A percentile compares a stretch with the other conserved stretches of the same genome.
Conservation (phyloP, 2,888 invertebrate species). For the Philereme transversata region DNA sequence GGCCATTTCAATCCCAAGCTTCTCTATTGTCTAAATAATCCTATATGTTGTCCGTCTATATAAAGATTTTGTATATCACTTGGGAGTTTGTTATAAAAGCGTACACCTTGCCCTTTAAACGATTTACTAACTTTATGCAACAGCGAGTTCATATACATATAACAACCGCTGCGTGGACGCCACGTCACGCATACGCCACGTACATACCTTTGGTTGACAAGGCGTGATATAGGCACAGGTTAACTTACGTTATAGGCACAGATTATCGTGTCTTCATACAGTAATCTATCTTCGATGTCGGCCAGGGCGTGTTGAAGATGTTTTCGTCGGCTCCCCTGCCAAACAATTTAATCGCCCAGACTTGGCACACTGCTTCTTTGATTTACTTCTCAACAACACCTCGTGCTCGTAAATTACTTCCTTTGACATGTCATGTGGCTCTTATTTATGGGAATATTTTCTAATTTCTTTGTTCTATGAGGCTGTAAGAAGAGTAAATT, state of each 20-base stretch:
- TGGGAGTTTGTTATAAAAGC: no score
- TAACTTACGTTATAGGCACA: neutral
- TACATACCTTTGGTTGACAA: no score
- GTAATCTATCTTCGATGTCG: constrained; percentile 52
- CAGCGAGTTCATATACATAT: no score
- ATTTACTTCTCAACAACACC: constrained; percentile 77
- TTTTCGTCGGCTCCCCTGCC: constrained; percentile 63
- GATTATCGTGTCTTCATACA: constrained; percentile 45
- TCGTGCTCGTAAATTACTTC: constrained; percentile 58
- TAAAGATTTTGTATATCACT: no score
- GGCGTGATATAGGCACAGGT: no score
- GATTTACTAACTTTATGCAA: no score
- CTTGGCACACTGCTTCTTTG: constrained; percentile 75
- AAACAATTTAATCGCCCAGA: constrained; percentile 67
- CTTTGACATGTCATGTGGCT: constrained; percentile 38
- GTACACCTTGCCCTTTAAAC: no score
- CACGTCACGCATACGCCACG: no score
- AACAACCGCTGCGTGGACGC: no score
- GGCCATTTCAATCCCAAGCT: no score
- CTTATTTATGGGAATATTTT: constrained; percentile 29
- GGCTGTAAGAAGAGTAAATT: neutral
- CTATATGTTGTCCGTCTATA: no score
- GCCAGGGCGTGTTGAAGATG: constrained; percentile 58
- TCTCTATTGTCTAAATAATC: no score
- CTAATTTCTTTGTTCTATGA: constrained; percentile 10